Evolutionary conservation across 2,888 invertebrate species (phyloP), one percentile per base, ranked within the genome.

Genomic region (Macaria notata): DNA sequence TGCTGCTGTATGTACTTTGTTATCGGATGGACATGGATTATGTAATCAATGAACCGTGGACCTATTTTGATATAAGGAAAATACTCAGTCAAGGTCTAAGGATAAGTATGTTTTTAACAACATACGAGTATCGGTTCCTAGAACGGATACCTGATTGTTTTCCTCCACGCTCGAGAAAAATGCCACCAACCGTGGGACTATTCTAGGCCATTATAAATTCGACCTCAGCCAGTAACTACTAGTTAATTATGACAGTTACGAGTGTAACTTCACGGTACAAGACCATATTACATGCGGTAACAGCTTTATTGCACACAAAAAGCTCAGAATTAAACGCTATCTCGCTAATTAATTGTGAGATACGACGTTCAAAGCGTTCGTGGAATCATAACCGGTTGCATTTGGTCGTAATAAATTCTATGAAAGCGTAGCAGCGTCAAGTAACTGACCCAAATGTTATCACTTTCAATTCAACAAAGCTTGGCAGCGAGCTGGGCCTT

Each of bases 391-490:
- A 65, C 59, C 59, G 48, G 62, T 58, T 64, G 65, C 68, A 63
- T 68, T 66, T 68, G 65, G 62, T 63, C 60, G 59, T 66, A 68
- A 70, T 69, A 70, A 73, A 68, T 62, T 54, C 57, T 67, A 70
- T 51, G 63, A 63, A 68, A 62, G 59, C 63, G 68, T 61, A 66
- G 53, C 54, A 46, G 61, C 57, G 46, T 54, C 62, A 60, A 4
- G 64, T 57, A 59, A 63, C 68, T 62, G 65, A 66, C 63, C 61
- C 64, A 63, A 63, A 63, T 60, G 53, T 74, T 74, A 72, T 73
- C 75, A 73, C 73, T 73, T 74, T 69, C 71, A 75, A 76, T 73
- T 75, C 19, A 19, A 19, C 19, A 76, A 79, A 74, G 72, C 69
- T 58, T 68, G 63, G 71, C 70, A 63, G 70, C 72, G 63, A 69